Conservation (phyloP, 37 sponge, comb jelly and placozoan genomes). For the Axinella damicornis region DNA sequence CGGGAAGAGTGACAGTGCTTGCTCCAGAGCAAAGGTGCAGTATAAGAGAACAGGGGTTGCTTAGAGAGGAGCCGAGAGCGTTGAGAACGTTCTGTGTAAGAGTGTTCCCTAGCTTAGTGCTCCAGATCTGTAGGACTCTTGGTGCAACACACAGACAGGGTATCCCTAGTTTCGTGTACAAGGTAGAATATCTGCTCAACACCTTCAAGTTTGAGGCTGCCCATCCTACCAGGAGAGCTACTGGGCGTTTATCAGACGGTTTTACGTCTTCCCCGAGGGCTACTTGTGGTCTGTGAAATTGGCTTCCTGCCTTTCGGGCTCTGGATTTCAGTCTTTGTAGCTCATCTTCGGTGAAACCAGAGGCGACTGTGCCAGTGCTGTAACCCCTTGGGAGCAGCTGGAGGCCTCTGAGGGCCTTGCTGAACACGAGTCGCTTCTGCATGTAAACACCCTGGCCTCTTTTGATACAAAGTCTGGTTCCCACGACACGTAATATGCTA, state of each 20-base stretch:
- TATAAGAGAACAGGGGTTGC: not conserved
- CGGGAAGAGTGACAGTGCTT: constrained; percentile 10
- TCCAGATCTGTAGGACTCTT: constrained; percentile 33
- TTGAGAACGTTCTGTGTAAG: constrained; percentile 2
- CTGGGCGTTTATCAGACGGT: not conserved
- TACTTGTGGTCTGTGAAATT: too few relatives aligned
- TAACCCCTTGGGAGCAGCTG: too few relatives aligned
- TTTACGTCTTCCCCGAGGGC: too few relatives aligned
- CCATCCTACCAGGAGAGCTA: constrained; percentile 69
- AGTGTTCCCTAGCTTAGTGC: not conserved
- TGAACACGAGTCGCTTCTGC: too few relatives aligned
- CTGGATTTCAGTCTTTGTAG: too few relatives aligned
- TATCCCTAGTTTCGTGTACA: constrained; percentile 45
- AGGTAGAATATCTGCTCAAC: constrained; percentile 46
- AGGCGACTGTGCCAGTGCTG: too few relatives aligned
- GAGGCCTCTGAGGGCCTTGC: too few relatives aligned
- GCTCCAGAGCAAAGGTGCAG: constrained; percentile 64
- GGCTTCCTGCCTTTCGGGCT: too few relatives aligned
- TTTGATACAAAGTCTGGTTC: too few relatives aligned
- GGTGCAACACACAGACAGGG: constrained; percentile 53
- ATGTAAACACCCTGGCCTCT: too few relatives aligned
- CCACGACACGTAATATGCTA: too few relatives aligned
- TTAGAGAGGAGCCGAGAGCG: not conserved
- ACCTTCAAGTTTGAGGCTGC: constrained; percentile 26
- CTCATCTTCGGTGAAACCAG: too few relatives aligned